A percentile compares a stretch with the other conserved stretches of the same genome.
Evolutionary conservation across 2,113 vertebrate genomes (phyloP).

Genomic region (Struthidea cinerea): DNA sequence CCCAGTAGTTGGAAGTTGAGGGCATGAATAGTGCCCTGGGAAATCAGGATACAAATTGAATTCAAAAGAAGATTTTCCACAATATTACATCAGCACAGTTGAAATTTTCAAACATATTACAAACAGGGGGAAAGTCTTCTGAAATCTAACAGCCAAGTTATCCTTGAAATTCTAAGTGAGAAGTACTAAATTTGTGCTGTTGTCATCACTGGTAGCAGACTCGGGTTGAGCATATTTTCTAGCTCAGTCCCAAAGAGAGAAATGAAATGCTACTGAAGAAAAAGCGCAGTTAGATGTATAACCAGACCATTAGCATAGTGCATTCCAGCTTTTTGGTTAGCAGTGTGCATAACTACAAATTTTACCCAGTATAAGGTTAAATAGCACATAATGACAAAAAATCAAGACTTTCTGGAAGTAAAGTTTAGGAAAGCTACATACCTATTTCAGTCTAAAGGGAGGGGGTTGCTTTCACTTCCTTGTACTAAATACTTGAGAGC

Average conservation of each 20-base stretch:
- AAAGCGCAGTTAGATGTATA: not conserved
- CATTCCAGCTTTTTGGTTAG: not conserved
- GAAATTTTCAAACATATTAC: not conserved
- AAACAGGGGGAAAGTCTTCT: not conserved
- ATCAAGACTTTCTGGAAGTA: not conserved
- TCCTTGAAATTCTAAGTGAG: not conserved
- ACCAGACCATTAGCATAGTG: not conserved
- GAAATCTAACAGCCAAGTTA: not conserved
- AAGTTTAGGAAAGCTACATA: not conserved
- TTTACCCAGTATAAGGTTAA: not conserved
- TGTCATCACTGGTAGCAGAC: not conserved
- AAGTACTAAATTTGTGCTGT: not conserved
- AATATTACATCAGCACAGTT: not conserved
- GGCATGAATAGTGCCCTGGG: not conserved
- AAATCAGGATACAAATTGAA: not conserved
- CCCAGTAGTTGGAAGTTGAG: not conserved
- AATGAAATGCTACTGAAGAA: not conserved
- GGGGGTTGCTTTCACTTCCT: not conserved
- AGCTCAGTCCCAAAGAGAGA: not conserved
- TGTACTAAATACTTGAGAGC: not conserved
- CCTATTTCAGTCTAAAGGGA: not conserved
- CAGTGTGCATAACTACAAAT: not conserved
- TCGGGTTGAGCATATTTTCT: not conserved
- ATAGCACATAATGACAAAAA: not conserved
- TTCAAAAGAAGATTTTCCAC: not conserved